Evolutionary conservation across 2,113 vertebrate genomes (phyloP), one percentile per base, ranked within the genome.

Genomic region (Antechinus stuartii): DNA sequence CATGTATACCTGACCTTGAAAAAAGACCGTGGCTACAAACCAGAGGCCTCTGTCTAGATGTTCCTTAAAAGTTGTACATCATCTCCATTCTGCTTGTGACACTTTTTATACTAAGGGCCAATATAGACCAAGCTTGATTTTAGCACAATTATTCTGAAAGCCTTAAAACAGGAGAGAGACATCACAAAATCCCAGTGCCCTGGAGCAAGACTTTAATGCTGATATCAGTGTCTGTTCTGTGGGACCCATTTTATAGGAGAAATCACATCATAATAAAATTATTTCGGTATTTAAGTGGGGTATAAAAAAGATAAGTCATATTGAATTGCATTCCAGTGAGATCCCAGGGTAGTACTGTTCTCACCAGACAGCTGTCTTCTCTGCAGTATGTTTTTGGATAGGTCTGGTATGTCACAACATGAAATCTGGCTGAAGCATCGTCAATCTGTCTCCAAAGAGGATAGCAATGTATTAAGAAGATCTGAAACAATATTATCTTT

Each of bases 351-450:
- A 42, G 19, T 23, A 42, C 68, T 84, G 68, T 42, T 84, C 68
- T 84, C 68, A 42, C n/a, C 7, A 84, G 68, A 84, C 68, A 84
- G n/a, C 68, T 84, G 68, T n/a, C 68, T 84, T 84, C 68, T 84
- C 68, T 42, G 68, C 68, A 23, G 68, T 84, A 84, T 84, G 68
- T 84, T 84, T 84, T 84, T 42, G 68, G 68, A 84, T 42, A 84
- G 68, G 68, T 84, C 68, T 84, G n/a, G n/a, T 84, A 84, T 84
- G n/a, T 84, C 68, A 84, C 68, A 84, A 84, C 68, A 84, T 84
- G 68, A 84, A 84, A 84, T 84, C 68, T 84, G 68, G 68, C 68
- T 84, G n/a, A 84, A 84, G n/a, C 68, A 84, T 84, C 19, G 19
- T 84, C 68, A 84, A 84, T 84, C 68, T 84, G 68, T 84, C 68